phyloP scores from a whole-genome alignment of 2,888 invertebrate species.

The Acrobasis consociella region DNA sequence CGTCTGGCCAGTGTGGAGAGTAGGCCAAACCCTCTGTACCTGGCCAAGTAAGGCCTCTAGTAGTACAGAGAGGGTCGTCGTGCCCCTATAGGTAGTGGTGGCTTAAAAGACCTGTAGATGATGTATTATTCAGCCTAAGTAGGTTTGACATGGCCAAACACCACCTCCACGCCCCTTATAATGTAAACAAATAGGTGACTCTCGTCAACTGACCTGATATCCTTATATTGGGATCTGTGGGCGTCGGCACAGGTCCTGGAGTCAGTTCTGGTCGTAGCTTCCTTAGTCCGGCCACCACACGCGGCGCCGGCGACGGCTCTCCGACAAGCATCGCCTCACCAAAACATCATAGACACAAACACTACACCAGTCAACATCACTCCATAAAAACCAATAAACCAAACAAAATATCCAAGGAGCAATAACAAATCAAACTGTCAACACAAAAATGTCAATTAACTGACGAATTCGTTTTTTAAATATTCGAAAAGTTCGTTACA shows the following conservation, averaged over 20 bases:
- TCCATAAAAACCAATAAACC: constrained; percentile 37
- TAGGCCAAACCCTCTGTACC: too few relatives aligned
- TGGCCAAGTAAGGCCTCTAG: too few relatives aligned
- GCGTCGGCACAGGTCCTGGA: constrained; percentile 70
- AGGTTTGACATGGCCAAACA: not conserved
- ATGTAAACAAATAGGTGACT: too few relatives aligned
- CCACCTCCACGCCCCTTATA: too few relatives aligned
- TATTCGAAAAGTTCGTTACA: constrained; percentile 72
- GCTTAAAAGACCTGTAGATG: too few relatives aligned
- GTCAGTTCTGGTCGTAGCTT: constrained; percentile 76
- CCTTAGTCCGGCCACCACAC: constrained; percentile 79
- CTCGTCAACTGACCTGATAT: constrained; percentile 63
- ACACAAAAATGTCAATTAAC: constrained; percentile 38
- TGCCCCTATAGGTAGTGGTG: too few relatives aligned
- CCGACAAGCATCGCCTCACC: constrained; percentile 76
- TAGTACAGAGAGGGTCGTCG: too few relatives aligned
- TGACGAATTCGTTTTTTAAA: constrained; percentile 68
- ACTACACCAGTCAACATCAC: constrained; percentile 56
- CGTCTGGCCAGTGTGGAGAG: too few relatives aligned
- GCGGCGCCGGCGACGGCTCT: constrained; percentile 78
- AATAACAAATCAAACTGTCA: constrained; percentile 34
- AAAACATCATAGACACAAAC: constrained; percentile 66
- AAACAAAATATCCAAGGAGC: constrained; percentile 34
- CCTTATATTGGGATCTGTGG: constrained; percentile 71
- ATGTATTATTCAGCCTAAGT: not conserved